Evolutionary conservation across 2,113 vertebrate genomes (phyloP).

Genomic region (Indri indri): DNA sequence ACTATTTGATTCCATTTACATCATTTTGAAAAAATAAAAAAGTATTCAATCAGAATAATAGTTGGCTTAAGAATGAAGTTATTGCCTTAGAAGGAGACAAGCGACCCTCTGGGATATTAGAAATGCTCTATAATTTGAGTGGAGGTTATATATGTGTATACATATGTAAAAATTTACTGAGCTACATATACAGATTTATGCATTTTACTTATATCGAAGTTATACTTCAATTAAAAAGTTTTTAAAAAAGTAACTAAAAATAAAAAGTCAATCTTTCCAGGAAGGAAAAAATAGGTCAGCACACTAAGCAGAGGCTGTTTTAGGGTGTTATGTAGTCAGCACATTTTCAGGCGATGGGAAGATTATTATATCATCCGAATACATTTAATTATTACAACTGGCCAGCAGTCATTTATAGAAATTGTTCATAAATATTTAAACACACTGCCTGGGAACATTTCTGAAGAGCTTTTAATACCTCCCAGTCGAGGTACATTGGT

Average conservation of each 20-base stretch:
- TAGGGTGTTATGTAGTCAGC: neutral
- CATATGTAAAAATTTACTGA: neutral
- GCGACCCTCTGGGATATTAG: neutral
- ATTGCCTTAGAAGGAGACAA: neutral
- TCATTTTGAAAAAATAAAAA: neutral
- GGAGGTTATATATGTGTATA: neutral
- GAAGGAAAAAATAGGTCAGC: neutral
- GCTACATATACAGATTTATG: neutral
- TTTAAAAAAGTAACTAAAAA: neutral
- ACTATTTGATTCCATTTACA: neutral
- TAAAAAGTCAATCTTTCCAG: constrained; percentile 11
- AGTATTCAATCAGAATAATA: neutral
- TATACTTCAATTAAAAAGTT: neutral
- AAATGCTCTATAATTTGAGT: neutral
- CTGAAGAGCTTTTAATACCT: constrained; percentile 62
- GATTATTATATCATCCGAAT: neutral
- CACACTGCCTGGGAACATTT: constrained; percentile 50
- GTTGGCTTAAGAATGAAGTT: neutral
- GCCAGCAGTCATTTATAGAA: constrained; percentile 66
- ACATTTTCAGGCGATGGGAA: neutral
- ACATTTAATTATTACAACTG: constrained; percentile 67
- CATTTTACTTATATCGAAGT: neutral
- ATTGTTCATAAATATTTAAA: constrained; percentile 68
- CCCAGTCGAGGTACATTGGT: neutral
- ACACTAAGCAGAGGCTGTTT: neutral